Percentiles rank a stretch among this genome's conserved stretches.
Evolutionary conservation across 2,113 vertebrate species (phyloP).

Genomic region (Odocoileus hemionus): DNA sequence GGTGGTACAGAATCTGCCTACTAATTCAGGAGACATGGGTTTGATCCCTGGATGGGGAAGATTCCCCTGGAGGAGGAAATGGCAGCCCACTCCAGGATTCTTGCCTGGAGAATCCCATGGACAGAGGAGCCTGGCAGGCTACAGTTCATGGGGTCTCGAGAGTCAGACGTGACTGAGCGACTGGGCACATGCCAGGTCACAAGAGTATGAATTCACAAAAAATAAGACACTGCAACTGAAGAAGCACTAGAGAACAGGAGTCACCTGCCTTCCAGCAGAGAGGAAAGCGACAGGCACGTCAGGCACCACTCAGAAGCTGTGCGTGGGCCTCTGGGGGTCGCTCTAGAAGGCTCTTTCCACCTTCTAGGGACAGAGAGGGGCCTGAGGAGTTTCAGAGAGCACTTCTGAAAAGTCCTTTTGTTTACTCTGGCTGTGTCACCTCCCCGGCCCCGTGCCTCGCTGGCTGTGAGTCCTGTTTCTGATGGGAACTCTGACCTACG

Average conservation of each 20-base stretch:
- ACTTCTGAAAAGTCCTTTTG: neutral
- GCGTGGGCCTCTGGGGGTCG: rapidly evolving
- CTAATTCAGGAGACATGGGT: neutral
- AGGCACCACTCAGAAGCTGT: too few relatives aligned
- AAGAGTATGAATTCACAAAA: neutral
- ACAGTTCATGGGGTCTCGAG: neutral
- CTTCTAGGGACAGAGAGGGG: neutral
- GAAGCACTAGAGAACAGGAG: neutral
- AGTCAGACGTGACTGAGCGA: rapidly evolving
- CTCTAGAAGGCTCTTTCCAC: rapidly evolving
- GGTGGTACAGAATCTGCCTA: neutral
- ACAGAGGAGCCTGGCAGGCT: neutral
- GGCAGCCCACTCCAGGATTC: neutral
- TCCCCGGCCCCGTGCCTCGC: too few relatives aligned
- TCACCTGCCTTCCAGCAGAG: neutral
- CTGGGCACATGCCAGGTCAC: neutral
- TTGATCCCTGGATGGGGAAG: neutral
- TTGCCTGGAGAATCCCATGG: neutral
- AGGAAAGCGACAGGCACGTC: neutral
- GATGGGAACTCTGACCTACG: neutral
- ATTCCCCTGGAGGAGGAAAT: neutral
- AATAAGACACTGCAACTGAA: neutral
- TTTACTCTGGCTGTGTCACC: neutral
- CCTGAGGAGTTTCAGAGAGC: neutral
- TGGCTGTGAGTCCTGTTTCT: neutral